Percentiles rank a stretch among this genome's conserved stretches.
phyloP scores from a whole-genome alignment of 2,888 invertebrate species.

The Dynastes maya region DNA sequence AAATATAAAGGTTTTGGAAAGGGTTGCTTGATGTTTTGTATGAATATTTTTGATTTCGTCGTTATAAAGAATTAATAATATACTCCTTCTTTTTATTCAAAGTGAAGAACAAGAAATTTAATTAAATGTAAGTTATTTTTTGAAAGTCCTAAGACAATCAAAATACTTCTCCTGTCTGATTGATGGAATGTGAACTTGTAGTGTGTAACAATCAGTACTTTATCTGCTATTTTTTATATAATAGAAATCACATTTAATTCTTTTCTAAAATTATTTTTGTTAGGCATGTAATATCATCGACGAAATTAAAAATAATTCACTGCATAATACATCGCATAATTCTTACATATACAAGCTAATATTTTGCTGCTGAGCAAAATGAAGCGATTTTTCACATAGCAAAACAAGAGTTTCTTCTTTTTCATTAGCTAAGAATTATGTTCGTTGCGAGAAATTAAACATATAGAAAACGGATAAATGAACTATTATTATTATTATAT shows the following conservation, averaged over 20 bases:
- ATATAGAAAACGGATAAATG: constrained; percentile 45
- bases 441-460: constrained; percentile 66
- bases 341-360: constrained; percentile 37
- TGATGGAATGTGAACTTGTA: no score
- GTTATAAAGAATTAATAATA: not conserved
- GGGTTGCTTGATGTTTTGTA: constrained; percentile 32
- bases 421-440: constrained; percentile 58
- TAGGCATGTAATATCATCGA: not conserved
- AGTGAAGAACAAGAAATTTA: no score
- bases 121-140: no score
- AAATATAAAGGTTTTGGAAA: constrained; percentile 48
- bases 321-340: not conserved
- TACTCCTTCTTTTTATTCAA: no score
- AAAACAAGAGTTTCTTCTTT: constrained; percentile 54
- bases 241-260: no score
- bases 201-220: no score
- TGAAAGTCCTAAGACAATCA: no score
- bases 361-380: constrained; percentile 32
- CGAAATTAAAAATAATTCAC: constrained; percentile 24
- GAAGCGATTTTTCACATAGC: constrained; percentile 37
- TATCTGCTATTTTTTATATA: no score
- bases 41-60: constrained; percentile 15
- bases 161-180: no score
- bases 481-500: constrained; percentile 44
- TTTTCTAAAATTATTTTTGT: no score